A percentile compares a stretch with the other conserved stretches of the same genome.
Evolutionary conservation across 2,888 invertebrate species (phyloP).

Genomic region (Exephanes ischioxanthus): DNA sequence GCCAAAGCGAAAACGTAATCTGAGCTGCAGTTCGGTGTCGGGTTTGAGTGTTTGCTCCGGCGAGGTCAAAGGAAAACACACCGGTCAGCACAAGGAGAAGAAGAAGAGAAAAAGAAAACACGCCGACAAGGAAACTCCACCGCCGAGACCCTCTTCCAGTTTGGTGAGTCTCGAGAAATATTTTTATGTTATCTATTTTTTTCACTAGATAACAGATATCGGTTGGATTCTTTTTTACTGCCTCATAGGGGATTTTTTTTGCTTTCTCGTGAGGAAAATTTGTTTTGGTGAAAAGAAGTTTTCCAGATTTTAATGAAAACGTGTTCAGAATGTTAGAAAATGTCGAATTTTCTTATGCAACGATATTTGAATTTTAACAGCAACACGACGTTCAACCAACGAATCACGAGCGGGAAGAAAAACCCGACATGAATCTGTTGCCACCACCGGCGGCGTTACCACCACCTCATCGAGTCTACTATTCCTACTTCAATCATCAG

Average conservation of each 20-base stretch:
- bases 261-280: background rate
- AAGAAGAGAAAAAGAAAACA: slow-evolving; percentile 81
- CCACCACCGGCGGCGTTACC: slow-evolving; percentile 79
- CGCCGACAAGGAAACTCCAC: slow-evolving; percentile 73
- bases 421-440: slow-evolving; percentile 78
- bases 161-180: slow-evolving; percentile 73
- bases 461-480: slow-evolving; percentile 87
- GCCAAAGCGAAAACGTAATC: slow-evolving; percentile 81
- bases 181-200: background rate
- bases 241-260: background rate
- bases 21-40: slow-evolving; percentile 78
- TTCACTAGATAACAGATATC: background rate
- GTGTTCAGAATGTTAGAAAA: background rate
- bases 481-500: slow-evolving; percentile 90
- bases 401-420: slow-evolving; percentile 89
- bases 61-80: slow-evolving; percentile 79
- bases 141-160: slow-evolving; percentile 79
- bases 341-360: slow-evolving; percentile 6
- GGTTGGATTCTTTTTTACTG: too few species aligned
- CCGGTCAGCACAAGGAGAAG: slow-evolving; percentile 80
- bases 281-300: background rate
- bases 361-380: slow-evolving; percentile 74
- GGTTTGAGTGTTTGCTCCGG: slow-evolving; percentile 80
- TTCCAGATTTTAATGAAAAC: too few species aligned
- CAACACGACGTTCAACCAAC: slow-evolving; percentile 87